These are phyloP conservation scores for Biston stratarius DNA, from an alignment of 2,888 invertebrate species.

Conservation along the genomic window DNA sequence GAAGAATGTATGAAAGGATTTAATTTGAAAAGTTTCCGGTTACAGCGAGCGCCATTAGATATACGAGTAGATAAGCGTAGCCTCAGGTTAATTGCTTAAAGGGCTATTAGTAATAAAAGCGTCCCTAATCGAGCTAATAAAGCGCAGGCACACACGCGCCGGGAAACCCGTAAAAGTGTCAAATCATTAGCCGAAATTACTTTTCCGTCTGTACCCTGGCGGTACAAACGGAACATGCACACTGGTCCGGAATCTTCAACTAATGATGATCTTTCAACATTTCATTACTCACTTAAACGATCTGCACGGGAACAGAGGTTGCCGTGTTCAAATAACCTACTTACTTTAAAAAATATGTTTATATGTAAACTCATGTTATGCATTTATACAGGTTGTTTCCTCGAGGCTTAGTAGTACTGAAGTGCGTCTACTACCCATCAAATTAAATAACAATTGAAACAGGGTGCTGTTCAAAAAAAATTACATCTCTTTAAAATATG, in stretches of 20 bases:
- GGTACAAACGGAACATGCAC: slow-evolving; percentile 28
- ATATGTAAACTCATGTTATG: background rate
- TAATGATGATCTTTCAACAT: slow-evolving; percentile 19
- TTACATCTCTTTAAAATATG: too few species aligned
- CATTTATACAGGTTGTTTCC: too few species aligned
- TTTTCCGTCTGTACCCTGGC: slow-evolving; percentile 55
- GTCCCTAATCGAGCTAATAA: slow-evolving; percentile 69
- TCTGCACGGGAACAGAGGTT: background rate
- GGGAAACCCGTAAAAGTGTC: slow-evolving; percentile 71
- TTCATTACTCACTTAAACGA: slow-evolving; percentile 15
- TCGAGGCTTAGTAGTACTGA: too few species aligned
- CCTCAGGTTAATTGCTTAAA: slow-evolving; percentile 65
- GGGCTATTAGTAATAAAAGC: slow-evolving; percentile 71
- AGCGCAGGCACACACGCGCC: slow-evolving; percentile 61
- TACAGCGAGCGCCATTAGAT: slow-evolving; percentile 28
- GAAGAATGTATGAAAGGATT: slow-evolving; percentile 32
- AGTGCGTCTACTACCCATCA: too few species aligned
- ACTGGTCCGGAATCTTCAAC: slow-evolving; percentile 12
- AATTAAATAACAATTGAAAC: too few species aligned
- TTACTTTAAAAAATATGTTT: slow-evolving; percentile 5
- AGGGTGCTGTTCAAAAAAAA: too few species aligned
- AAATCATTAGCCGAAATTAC: slow-evolving; percentile 76
- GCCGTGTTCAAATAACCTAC: slow-evolving; percentile 1
- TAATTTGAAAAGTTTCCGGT: slow-evolving; percentile 31
- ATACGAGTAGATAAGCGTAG: slow-evolving; percentile 32